These are phyloP conservation scores for Mola mola DNA, from an alignment of 2,113 vertebrate species.

Conservation along the genomic window DNA sequence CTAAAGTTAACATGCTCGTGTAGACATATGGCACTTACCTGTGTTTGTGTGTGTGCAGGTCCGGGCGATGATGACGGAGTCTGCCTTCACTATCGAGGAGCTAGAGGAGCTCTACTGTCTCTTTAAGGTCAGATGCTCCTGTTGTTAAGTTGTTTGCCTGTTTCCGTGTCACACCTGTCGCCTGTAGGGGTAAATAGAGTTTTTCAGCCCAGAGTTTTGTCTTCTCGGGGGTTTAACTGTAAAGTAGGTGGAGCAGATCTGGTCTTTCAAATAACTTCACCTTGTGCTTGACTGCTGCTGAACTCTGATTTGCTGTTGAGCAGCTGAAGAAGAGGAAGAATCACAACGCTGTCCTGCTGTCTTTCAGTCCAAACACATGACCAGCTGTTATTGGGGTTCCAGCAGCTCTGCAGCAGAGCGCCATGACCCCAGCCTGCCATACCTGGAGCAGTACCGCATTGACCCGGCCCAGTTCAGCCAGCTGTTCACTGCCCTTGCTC, in stretches of 20 bases:
- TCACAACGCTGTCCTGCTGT: neutral
- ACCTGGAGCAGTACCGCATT: slow-evolving; percentile 97
- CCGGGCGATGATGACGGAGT: slow-evolving; percentile 92
- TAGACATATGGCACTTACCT: neutral
- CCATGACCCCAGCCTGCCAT: slow-evolving; percentile 93
- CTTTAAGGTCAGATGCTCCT: slow-evolving; percentile 87
- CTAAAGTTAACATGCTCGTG: neutral
- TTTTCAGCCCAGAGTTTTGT: too few relatives aligned
- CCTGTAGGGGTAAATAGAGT: too few relatives aligned
- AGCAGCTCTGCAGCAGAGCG: slow-evolving; percentile 80
- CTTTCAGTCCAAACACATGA: slow-evolving; percentile 91
- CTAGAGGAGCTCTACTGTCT: slow-evolving; percentile 94
- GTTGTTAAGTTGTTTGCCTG: too few relatives aligned
- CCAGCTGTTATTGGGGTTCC: slow-evolving; percentile 95
- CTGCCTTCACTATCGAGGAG: slow-evolving; percentile 93
- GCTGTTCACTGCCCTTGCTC: slow-evolving; percentile 86
- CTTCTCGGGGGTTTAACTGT: too few relatives aligned
- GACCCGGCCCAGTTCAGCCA: slow-evolving; percentile 88
- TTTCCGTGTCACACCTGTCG: too few relatives aligned
- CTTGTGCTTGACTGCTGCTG: too few relatives aligned
- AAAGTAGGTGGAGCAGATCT: too few relatives aligned
- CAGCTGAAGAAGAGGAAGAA: neutral
- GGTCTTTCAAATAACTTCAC: too few relatives aligned
- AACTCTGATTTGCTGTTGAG: neutral
- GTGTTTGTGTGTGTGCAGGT: slow-evolving; percentile 80